phyloP scores from a whole-genome alignment of 2,113 vertebrate species.

The Istiophorus platypterus region DNA sequence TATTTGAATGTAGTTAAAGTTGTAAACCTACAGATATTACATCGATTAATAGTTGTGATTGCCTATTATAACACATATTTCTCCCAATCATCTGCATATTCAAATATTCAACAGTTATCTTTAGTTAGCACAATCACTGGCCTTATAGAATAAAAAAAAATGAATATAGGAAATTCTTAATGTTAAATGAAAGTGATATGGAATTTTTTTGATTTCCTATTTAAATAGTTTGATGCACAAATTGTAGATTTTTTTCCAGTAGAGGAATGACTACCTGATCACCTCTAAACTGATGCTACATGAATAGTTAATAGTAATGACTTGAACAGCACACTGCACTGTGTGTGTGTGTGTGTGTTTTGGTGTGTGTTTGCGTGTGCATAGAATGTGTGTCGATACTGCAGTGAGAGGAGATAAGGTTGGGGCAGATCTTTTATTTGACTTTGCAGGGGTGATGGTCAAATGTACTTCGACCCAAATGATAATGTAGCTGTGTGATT shows the following conservation, averaged over 20 bases:
- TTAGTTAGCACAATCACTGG: no score
- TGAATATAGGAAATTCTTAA: no score
- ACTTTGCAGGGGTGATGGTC: conserved; percentile 65
- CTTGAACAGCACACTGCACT: neutral
- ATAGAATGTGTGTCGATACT: neutral
- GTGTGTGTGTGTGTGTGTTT: neutral
- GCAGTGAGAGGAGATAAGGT: neutral
- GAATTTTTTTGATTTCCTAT: no score
- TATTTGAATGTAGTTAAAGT: no score
- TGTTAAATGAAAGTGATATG: no score
- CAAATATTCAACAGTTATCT: no score
- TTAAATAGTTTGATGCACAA: no score
- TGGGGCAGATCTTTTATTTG: conserved; percentile 51
- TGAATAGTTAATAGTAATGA: neutral
- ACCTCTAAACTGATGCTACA: neutral
- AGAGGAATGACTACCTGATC: neutral
- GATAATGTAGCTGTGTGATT: conserved; percentile 21
- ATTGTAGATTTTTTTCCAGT: neutral
- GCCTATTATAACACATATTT: no score
- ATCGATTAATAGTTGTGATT: no score
- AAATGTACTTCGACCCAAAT: conserved; percentile 58
- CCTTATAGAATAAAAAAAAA: no score
- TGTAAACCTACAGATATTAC: no score
- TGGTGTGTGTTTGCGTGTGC: neutral
- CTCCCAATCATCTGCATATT: no score